A percentile compares a stretch with the other conserved stretches of the same genome.
These are phyloP conservation scores for Oncorhynchus clarkii DNA, from an alignment of 2,113 vertebrate species.

Conservation along the genomic window DNA sequence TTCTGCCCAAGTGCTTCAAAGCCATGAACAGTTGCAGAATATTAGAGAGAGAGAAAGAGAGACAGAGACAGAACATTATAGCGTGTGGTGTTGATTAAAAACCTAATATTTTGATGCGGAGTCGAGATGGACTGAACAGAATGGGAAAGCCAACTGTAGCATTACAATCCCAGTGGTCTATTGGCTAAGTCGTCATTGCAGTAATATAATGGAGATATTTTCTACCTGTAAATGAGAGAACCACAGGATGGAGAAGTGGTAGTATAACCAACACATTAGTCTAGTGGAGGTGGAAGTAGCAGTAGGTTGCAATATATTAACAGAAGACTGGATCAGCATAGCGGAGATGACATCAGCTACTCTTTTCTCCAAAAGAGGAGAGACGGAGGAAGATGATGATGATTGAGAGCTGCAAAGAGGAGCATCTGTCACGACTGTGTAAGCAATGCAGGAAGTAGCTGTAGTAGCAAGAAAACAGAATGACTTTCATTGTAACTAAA, in stretches of 20 bases:
- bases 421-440: slow-evolving; percentile 1
- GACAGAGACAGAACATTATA: no score
- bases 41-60: no score
- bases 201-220: no score
- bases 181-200: no score
- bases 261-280: neutral
- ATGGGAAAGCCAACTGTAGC: neutral
- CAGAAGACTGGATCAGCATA: neutral
- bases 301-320: neutral
- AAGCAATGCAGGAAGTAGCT: no score
- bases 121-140: neutral
- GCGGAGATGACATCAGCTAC: neutral
- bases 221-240: no score
- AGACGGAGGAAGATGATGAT: neutral
- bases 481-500: no score
- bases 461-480: no score
- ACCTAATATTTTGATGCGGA: slow-evolving; percentile 1
- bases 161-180: no score
- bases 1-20: no score
- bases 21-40: no score
- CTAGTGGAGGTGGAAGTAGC: neutral
- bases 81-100: slow-evolving; percentile 11
- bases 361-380: neutral
- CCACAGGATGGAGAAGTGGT: neutral
- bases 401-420: neutral